Conservation (phyloP, 35 echinoderm and acorn worm genomes). For the Diadema setosum region DNA sequence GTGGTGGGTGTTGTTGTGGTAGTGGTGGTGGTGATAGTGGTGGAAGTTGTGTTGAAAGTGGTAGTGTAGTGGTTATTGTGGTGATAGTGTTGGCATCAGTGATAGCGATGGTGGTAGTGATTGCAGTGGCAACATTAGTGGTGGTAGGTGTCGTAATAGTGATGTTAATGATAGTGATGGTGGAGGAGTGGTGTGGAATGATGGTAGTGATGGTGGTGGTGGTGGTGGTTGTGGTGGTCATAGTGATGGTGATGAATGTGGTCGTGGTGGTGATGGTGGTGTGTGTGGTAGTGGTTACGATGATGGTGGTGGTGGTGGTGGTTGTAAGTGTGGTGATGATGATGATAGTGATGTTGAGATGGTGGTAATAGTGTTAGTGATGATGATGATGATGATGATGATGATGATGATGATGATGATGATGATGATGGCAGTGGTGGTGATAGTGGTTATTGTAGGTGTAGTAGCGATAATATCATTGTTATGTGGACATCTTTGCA, state of each 20-base stretch:
- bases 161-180: background rate
- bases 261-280: background rate
- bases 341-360: background rate
- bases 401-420: background rate
- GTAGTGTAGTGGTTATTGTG: background rate
- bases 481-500: too few relatives aligned
- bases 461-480: too few relatives aligned
- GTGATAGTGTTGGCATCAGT: background rate
- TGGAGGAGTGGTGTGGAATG: background rate
- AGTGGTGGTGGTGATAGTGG: background rate
- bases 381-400: background rate
- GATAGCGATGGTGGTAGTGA: background rate
- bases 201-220: background rate
- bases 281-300: background rate
- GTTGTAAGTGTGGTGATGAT: background rate
- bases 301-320: background rate
- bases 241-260: background rate
- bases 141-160: background rate
- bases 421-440: background rate
- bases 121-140: background rate
- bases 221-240: background rate
- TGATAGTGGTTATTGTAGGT: background rate
- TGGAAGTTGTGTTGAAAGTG: background rate
- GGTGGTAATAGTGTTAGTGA: background rate
- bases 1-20: too few relatives aligned